Evolutionary conservation across 1,140 invertebrate genomes (phyloP).

Genomic region (Drosophila sechellia): DNA sequence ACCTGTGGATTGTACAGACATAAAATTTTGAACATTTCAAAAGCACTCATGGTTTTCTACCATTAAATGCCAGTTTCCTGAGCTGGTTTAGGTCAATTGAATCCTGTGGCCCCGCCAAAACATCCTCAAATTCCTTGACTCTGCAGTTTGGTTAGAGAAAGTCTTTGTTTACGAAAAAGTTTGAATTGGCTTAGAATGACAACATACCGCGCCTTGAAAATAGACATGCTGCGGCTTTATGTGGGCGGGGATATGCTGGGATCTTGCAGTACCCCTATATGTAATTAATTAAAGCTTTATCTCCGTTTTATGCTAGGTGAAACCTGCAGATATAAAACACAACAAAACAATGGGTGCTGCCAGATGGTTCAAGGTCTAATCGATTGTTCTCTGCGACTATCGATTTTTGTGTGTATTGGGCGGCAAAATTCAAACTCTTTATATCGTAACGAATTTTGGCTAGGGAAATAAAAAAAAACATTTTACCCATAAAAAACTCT

Average conservation of each 20-base stretch:
- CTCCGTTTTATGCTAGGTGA: neutral
- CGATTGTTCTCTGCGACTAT: neutral
- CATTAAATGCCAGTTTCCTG: slow-evolving; percentile 90
- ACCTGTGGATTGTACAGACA: slow-evolving; percentile 86
- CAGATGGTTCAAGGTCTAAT: neutral
- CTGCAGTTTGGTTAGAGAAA: slow-evolving; percentile 83
- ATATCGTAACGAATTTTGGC: too few relatives aligned
- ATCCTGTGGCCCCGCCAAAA: slow-evolving; percentile 86
- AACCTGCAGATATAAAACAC: slow-evolving; percentile 1
- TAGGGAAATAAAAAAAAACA: too few relatives aligned
- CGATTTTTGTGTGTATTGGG: neutral
- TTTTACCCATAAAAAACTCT: too few relatives aligned
- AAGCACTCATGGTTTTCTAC: slow-evolving; percentile 84
- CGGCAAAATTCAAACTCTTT: neutral
- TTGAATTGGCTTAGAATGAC: neutral
- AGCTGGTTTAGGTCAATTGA: slow-evolving; percentile 88
- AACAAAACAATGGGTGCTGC: slow-evolving; percentile 2
- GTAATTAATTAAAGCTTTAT: neutral
- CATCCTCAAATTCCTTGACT: slow-evolving; percentile 90
- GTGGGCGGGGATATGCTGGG: neutral
- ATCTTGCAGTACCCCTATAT: slow-evolving; percentile 30
- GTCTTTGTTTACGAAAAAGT: slow-evolving; percentile 9
- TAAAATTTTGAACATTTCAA: neutral
- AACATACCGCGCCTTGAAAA: neutral
- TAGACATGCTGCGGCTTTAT: slow-evolving; percentile 62